phyloP scores from a whole-genome alignment of 2,113 vertebrate species.

The Peucedramus taeniatus region DNA sequence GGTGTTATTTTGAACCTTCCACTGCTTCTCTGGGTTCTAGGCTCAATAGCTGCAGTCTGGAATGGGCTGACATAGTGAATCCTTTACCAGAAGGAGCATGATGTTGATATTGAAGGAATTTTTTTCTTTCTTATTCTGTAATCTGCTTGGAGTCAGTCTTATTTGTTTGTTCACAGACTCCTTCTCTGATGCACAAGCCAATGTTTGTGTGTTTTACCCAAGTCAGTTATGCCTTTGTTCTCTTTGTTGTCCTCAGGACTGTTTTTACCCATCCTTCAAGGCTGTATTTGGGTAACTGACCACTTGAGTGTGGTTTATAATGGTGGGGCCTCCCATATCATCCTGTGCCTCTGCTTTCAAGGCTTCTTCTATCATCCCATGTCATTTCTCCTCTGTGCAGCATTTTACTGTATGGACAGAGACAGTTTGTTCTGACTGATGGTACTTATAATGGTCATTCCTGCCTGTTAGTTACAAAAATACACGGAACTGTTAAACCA shows the following conservation, averaged over 20 bases:
- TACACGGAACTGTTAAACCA: not conserved
- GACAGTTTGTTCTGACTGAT: not conserved
- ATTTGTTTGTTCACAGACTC: not conserved
- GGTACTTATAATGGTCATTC: not conserved
- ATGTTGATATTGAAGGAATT: not conserved
- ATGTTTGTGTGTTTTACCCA: not conserved
- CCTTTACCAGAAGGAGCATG: not conserved
- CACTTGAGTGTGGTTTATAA: not conserved
- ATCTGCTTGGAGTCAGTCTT: not conserved
- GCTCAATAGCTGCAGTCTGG: not conserved
- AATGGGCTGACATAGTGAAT: not conserved
- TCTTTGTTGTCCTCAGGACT: not conserved
- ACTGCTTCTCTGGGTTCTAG: not conserved
- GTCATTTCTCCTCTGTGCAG: fast-evolving
- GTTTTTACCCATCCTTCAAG: not conserved
- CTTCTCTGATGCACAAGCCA: not conserved
- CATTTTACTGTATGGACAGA: not conserved
- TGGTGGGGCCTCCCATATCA: fast-evolving
- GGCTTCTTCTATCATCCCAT: not conserved
- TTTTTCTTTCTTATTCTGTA: not conserved
- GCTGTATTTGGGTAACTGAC: not conserved
- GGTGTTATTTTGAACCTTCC: not conserved
- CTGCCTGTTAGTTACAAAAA: not conserved
- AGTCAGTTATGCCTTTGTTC: not conserved
- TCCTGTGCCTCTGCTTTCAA: not conserved